Evolutionary conservation across 2,888 invertebrate species (phyloP).

Genomic region (Eupithecia abbreviata): DNA sequence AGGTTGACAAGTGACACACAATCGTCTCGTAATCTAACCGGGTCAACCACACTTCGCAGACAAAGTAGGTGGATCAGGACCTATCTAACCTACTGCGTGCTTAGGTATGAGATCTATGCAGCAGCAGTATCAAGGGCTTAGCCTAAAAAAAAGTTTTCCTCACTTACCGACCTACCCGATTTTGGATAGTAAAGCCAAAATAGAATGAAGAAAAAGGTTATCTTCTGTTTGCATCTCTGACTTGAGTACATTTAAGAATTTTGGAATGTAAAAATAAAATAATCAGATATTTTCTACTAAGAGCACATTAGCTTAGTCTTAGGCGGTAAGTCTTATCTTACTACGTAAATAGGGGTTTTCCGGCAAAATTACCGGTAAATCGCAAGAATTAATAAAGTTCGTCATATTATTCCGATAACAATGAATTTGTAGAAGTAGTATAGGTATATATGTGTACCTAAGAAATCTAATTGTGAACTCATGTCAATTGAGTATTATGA

Average conservation of each 20-base stretch:
- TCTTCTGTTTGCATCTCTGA: not conserved
- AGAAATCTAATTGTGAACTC: not conserved
- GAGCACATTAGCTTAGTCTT: not conserved
- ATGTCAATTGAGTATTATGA: not conserved
- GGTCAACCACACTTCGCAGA: conserved; percentile 57
- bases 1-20: conserved; percentile 72
- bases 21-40: conserved; percentile 71
- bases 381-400: not conserved
- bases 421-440: not conserved
- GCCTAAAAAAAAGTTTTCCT: not conserved
- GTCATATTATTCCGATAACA: not conserved
- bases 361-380: not conserved
- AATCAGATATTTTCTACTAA: not conserved
- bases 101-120: not conserved
- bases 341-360: not conserved
- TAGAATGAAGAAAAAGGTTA: not conserved
- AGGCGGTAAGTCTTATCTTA: not conserved
- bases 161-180: not conserved
- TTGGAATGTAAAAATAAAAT: not conserved
- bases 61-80: conserved; percentile 37
- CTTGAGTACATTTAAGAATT: not conserved
- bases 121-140: not conserved
- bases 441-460: not conserved
- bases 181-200: not conserved
- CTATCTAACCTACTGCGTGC: conserved; percentile 10